Evolutionary conservation across 2,888 invertebrate genomes (phyloP).

Genomic region (Dinocampus coccinellae): DNA sequence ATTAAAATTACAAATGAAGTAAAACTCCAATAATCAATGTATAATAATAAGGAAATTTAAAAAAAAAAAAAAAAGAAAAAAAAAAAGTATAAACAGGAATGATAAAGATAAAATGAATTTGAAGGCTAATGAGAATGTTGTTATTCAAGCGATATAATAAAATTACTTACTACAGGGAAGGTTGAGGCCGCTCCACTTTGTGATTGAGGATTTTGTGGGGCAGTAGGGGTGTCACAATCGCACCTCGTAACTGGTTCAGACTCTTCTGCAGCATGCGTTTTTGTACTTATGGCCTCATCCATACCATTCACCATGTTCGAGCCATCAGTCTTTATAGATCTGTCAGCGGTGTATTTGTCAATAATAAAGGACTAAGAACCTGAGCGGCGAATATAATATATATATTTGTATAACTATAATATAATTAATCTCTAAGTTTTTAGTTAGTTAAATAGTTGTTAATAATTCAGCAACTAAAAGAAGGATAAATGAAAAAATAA

Average conservation of each 20-base stretch:
- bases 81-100: neutral
- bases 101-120: too few species aligned
- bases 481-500: neutral
- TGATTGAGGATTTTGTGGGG: slow-evolving; percentile 63
- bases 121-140: neutral
- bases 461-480: slow-evolving; percentile 1
- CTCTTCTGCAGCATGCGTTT: slow-evolving; percentile 63
- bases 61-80: neutral
- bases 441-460: neutral
- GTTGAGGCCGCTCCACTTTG: slow-evolving; percentile 62
- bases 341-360: slow-evolving; percentile 74
- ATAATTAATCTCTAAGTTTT: slow-evolving; percentile 24
- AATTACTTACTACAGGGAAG: slow-evolving; percentile 63
- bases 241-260: slow-evolving; percentile 64
- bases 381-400: slow-evolving; percentile 38
- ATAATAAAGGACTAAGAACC: slow-evolving; percentile 45
- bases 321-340: slow-evolving; percentile 80
- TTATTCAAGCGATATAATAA: slow-evolving; percentile 1
- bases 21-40: too few species aligned
- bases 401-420: slow-evolving; percentile 34
- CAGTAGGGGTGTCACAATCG: slow-evolving; percentile 63
- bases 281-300: slow-evolving; percentile 66
- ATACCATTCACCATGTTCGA: slow-evolving; percentile 63
- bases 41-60: too few species aligned
- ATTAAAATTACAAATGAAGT: too few species aligned